Evolutionary conservation across 2,888 invertebrate genomes (phyloP), one percentile per base, ranked within the genome.

Genomic region (Seira sanloemensis): DNA sequence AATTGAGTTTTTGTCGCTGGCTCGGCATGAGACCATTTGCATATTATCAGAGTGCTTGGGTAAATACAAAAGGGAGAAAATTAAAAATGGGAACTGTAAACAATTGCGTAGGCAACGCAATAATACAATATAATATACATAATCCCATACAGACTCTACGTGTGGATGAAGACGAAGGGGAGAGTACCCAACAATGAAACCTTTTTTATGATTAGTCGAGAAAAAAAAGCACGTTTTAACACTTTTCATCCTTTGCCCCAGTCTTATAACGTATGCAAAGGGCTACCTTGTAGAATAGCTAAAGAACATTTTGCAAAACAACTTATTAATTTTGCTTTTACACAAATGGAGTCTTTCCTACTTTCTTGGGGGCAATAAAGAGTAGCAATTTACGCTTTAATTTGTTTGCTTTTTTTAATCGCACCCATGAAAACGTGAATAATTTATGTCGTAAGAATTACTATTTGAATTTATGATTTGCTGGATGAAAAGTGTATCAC

Each of bases 1-100:
- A 84, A 84, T 84, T 84, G 84, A 84, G 84, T 84, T 84, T 84
- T 84, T 84, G 84, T 78, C 84, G 84, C 78, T 84, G 37, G 71
- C 78, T 78, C 26, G 26, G 54, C n/a, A 46, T 37, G 68, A 25
- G 25, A 67, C 58, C 74, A 37, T 65, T 65, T 74, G 12, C 72
- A 72, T 46, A 72, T 54, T n/a, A 54, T 21, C n/a, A 69, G 27
- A 9, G 18, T 24, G 24, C n/a, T 66, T 24, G 37, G 16, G 5
- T n/a, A n/a, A 50, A 1, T 21, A 62, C 19, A 62, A 23, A 62
- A 58, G 23, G 23, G 66, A 23, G n/a, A 16, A 67, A 25, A 26
- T n/a, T 67, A 67, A 67, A 67, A 26, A 26, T 25, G 27, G 67
- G 67, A 26, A 67, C 25, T 67, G 27, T 26, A 67, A 67, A 67